Evolutionary conservation across 2,797 vertebrate species (phyloP).

Genomic region (Xiphophorus birchmanni): DNA sequence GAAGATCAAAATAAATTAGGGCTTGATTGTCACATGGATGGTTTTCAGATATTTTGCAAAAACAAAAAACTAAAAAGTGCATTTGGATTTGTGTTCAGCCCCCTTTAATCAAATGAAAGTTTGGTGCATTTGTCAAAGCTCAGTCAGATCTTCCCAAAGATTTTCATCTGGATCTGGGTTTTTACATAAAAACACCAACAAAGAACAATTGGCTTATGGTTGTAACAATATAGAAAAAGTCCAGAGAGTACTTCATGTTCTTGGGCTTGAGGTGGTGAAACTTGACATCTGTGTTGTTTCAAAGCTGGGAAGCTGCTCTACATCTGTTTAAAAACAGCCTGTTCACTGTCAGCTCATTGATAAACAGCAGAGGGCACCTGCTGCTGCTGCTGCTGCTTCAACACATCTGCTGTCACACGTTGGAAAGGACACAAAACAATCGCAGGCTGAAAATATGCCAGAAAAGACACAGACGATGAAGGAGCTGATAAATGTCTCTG

Average conservation of each 20-base stretch:
- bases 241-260: not conserved
- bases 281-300: not conserved
- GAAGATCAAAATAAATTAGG: not conserved
- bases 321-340: slow-evolving; percentile 31
- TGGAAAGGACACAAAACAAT: slow-evolving; percentile 38
- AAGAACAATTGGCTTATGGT: not conserved
- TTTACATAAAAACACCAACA: not conserved
- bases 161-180: not conserved
- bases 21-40: not conserved
- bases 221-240: not conserved
- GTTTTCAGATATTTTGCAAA: not conserved
- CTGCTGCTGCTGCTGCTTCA: slow-evolving; percentile 27
- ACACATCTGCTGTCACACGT: slow-evolving; percentile 33
- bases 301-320: slow-evolving; percentile 41
- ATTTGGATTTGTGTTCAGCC: not conserved
- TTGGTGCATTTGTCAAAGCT: not conserved
- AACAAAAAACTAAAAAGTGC: not conserved
- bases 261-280: not conserved
- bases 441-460: slow-evolving; percentile 17
- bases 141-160: not conserved
- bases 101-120: not conserved
- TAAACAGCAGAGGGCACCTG: slow-evolving; percentile 66
- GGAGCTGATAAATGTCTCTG: slow-evolving; percentile 25
- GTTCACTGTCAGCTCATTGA: slow-evolving; percentile 44
- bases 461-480: slow-evolving; percentile 31